phyloP scores from a whole-genome alignment of 2,888 invertebrate genomes.

The Spodoptera picta region DNA sequence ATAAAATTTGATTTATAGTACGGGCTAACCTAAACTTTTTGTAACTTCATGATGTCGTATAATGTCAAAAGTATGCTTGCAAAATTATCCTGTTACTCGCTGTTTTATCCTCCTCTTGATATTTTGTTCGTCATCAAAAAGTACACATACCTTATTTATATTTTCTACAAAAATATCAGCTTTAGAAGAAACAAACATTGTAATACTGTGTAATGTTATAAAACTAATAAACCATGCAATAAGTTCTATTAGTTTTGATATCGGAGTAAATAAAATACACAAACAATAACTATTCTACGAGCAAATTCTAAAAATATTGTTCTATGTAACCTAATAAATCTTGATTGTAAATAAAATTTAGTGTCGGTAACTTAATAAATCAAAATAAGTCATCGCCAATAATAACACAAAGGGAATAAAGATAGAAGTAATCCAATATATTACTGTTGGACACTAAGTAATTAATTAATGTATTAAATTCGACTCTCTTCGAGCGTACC shows the following conservation, averaged over 20 bases:
- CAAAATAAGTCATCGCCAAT: constrained; percentile 1
- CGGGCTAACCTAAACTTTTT: background rate
- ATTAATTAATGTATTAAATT: constrained; percentile 23
- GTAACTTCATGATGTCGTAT: no score
- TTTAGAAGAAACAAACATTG: background rate
- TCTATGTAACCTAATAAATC: constrained; percentile 2
- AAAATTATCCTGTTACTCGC: background rate
- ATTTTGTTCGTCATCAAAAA: no score
- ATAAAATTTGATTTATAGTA: no score
- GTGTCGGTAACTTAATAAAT: constrained; percentile 4
- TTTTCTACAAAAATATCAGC: background rate
- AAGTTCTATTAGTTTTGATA: no score
- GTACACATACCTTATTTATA: no score
- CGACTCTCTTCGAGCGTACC: constrained; percentile 30
- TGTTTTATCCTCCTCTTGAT: no score
- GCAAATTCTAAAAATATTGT: no score
- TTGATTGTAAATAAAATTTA: constrained; percentile 1
- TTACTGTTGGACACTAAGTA: constrained; percentile 19
- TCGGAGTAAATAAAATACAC: no score
- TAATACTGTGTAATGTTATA: no score
- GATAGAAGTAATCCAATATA: constrained; percentile 3
- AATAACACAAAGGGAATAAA: constrained; percentile 8
- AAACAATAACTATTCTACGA: no score
- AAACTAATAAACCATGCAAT: no score
- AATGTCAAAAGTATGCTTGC: no score